Evolutionary conservation across 2,113 vertebrate genomes (phyloP), one percentile per base, ranked within the genome.

Genomic region (Microcebus murinus): DNA sequence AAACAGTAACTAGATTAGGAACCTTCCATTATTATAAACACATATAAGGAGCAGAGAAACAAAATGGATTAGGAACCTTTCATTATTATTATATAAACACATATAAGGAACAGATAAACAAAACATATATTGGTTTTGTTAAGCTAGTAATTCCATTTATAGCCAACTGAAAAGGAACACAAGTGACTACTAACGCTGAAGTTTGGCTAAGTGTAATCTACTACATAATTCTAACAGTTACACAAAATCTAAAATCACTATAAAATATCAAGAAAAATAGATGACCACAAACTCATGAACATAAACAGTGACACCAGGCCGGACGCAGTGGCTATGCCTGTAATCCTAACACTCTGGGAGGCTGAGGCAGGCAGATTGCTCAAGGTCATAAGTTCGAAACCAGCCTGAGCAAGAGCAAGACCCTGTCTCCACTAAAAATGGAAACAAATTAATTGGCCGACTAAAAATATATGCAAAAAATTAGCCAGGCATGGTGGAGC

Each of bases 1-100:
- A 98, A 95, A 97, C 90, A 97, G 17, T 91, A 97, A 92, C 42
- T 91, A 4, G 65, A 90, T 97, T 97, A 97, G 84, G 39, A 91
- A 79, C 36, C 23, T 73, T 80, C 31, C 17, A 86, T 52, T 91
- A 82, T 63, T 87, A 90, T 15, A 93, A 77, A 88, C 9, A 63
- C 8, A 95, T 39, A 71, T 36, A 83, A 94, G 79, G 27, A 90
- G 85, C 17, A 65, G 48, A 55, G 45, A 48, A 55, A 55, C 52
- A 55, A 55, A 55, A 55, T 15, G 15, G 65, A 90, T 97, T 97
- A 97, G 84, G 39, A 91, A 79, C n/a, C 21, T 71, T 80, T 27
- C 17, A 87, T 48, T 91, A 82, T 63, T 87, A 90, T 21, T 57
- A 57, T 57, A 57, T 15, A 94, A 77, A 89, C 10, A 63, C 7